Conservation (phyloP, 2,113 vertebrate genomes). For the Mastomys coucha region DNA sequence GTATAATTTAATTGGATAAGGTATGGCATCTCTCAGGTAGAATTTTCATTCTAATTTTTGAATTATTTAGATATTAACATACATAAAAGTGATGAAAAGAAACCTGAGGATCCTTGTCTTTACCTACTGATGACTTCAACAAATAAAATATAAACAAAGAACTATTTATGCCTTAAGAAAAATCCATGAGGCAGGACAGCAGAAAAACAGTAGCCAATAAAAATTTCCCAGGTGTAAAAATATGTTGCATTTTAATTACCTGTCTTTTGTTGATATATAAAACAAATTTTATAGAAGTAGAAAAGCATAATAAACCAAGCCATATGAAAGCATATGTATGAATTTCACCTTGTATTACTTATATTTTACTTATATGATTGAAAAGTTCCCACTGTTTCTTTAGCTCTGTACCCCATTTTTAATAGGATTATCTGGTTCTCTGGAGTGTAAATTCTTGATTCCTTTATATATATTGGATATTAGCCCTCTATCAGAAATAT, state of each 20-base stretch:
- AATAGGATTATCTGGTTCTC: no score
- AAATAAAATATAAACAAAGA: neutral
- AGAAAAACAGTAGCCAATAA: neutral
- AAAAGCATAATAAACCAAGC: neutral
- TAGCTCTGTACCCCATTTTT: no score
- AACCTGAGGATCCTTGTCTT: neutral
- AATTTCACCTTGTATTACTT: neutral
- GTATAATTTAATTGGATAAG: constrained; percentile 27
- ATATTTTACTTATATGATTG: constrained; percentile 23
- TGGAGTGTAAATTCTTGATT: no score
- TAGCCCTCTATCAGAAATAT: no score
- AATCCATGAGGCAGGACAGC: neutral
- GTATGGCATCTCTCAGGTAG: neutral
- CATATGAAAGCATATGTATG: neutral
- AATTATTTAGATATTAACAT: neutral
- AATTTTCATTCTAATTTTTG: constrained; percentile 18
- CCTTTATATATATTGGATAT: no score
- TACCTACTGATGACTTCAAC: neutral
- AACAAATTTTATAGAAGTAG: neutral
- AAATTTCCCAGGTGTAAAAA: neutral
- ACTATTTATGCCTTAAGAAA: neutral
- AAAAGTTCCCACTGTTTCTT: neutral
- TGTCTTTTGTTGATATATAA: neutral
- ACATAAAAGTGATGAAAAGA: constrained; percentile 14
- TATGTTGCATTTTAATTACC: neutral